Evolutionary conservation across 2,888 invertebrate genomes (phyloP).

Genomic region (Allacma fusca): DNA sequence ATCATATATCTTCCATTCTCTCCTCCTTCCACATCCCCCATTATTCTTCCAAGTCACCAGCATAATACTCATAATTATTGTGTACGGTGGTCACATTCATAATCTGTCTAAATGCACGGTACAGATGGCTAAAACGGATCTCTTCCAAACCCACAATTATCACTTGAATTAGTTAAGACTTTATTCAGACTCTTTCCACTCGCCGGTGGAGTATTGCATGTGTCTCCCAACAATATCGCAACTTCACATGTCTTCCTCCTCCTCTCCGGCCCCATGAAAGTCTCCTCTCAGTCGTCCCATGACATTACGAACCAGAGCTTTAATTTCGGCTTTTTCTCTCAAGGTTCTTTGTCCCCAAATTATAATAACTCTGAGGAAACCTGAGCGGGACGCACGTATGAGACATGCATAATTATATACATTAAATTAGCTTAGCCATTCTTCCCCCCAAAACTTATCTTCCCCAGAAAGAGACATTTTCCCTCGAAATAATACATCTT

Average conservation of each 20-base stretch:
- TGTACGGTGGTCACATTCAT: slow-evolving; percentile 43
- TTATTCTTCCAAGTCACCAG: slow-evolving; percentile 44
- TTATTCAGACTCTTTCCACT: slow-evolving; percentile 34
- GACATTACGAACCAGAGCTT: not conserved
- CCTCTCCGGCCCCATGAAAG: not conserved
- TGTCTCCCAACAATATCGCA: not conserved
- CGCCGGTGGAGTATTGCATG: not conserved
- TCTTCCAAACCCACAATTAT: slow-evolving; percentile 41
- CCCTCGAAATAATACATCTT: too few relatives aligned
- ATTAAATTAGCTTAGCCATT: too few relatives aligned
- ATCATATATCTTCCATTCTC: slow-evolving; percentile 44
- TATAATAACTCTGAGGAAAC: not conserved
- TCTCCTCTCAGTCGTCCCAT: not conserved
- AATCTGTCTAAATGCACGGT: slow-evolving; percentile 42
- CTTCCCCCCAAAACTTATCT: too few relatives aligned
- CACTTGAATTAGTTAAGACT: slow-evolving; percentile 45
- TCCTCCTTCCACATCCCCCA: slow-evolving; percentile 34
- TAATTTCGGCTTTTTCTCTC: not conserved
- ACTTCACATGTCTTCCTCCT: not conserved
- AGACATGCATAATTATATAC: too few relatives aligned
- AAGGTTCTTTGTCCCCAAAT: slow-evolving; percentile 2
- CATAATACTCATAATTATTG: slow-evolving; percentile 48
- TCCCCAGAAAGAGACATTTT: too few relatives aligned
- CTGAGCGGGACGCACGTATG: not conserved
- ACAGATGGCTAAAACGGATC: slow-evolving; percentile 31